These are phyloP conservation scores for Marronus borbonicus DNA, from an alignment of 2,888 invertebrate genomes.

Conservation along the genomic window DNA sequence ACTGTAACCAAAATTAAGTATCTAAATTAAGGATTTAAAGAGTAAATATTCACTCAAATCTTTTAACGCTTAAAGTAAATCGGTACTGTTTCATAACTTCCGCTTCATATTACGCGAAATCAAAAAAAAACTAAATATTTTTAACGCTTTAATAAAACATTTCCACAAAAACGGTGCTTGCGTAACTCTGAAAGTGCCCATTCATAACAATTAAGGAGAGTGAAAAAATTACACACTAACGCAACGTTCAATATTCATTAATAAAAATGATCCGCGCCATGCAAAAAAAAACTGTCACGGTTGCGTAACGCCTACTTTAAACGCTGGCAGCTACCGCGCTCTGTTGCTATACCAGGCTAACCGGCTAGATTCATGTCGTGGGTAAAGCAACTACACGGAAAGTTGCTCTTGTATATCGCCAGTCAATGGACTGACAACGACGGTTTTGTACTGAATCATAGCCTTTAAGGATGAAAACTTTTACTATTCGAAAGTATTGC, in stretches of 20 bases:
- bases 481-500: conserved; percentile 43
- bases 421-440: conserved; percentile 34
- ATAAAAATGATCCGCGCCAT: conserved; percentile 27
- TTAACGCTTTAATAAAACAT: conserved; percentile 16
- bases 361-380: not conserved
- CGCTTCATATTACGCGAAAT: not conserved
- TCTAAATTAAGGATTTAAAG: no score
- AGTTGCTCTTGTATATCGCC: conserved; percentile 23
- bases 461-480: conserved; percentile 27
- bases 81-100: not conserved
- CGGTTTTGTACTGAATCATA: conserved; percentile 23
- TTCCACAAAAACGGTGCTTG: not conserved
- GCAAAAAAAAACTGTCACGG: conserved; percentile 15
- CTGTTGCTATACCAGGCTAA: not conserved
- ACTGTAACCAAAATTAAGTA: no score
- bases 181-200: not conserved
- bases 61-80: not conserved
- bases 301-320: conserved; percentile 28
- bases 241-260: conserved; percentile 8
- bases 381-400: not conserved
- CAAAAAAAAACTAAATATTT: conserved; percentile 6
- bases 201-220: conserved; percentile 6
- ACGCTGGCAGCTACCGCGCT: not conserved
- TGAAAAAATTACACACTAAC: not conserved
- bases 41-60: no score